These are phyloP conservation scores for Opisthocomus hoazin DNA, from an alignment of 2,113 vertebrate genomes.

Conservation along the genomic window DNA sequence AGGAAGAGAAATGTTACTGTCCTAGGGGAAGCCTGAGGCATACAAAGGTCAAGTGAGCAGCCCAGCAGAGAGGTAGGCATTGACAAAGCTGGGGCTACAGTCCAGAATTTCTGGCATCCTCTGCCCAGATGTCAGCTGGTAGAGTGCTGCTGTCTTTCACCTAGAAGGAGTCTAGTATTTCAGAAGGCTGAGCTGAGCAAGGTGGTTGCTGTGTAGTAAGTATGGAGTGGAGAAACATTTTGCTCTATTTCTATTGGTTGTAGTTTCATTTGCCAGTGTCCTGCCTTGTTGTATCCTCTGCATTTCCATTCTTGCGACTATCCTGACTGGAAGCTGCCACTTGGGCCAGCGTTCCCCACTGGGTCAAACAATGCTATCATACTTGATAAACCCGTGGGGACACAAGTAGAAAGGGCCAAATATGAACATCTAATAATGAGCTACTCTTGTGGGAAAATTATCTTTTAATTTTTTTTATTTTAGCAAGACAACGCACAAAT, in stretches of 20 bases:
- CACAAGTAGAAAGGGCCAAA: background rate
- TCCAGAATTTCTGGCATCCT: background rate
- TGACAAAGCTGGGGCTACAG: background rate
- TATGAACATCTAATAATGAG: background rate
- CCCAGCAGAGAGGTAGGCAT: background rate
- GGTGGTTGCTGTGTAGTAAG: background rate
- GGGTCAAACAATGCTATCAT: background rate
- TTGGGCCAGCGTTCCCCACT: background rate
- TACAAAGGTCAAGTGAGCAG: background rate
- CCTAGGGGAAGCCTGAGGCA: background rate
- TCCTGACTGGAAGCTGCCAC: background rate
- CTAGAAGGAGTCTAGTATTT: background rate
- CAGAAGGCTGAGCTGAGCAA: background rate
- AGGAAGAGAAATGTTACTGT: background rate
- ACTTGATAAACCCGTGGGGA: background rate
- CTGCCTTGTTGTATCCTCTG: background rate
- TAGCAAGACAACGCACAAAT: background rate
- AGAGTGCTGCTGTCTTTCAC: background rate
- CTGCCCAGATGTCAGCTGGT: background rate
- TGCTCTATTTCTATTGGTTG: background rate
- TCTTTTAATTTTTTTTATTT: background rate
- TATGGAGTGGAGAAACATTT: background rate
- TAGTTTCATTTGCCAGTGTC: background rate
- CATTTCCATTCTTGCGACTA: background rate
- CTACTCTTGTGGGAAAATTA: background rate